These are phyloP conservation scores for Trematomus loennbergii DNA, from an alignment of 2,113 vertebrate genomes.

Conservation along the genomic window DNA sequence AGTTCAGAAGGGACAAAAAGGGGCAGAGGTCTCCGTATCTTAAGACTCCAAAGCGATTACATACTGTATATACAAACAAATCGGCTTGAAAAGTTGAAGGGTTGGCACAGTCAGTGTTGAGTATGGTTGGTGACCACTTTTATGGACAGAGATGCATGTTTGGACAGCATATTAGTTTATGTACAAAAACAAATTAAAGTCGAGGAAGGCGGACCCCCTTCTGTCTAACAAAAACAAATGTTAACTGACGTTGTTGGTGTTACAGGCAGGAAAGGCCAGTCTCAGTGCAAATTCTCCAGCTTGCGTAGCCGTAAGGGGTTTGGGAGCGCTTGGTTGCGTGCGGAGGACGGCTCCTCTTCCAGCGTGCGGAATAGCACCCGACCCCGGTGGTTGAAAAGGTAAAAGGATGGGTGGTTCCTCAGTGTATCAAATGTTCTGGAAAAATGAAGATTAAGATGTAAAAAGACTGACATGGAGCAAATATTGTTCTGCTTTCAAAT, in stretches of 20 bases:
- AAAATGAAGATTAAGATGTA: not conserved
- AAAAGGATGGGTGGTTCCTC: conserved; percentile 98
- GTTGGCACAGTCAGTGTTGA: conserved; percentile 83
- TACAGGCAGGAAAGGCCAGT: conserved; percentile 73
- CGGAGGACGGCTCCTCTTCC: conserved; percentile 87
- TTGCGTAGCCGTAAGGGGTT: conserved; percentile 94
- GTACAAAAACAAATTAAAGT: conserved; percentile 75
- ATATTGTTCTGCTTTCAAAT: not conserved
- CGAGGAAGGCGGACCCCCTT: conserved; percentile 53
- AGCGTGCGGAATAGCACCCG: conserved; percentile 90
- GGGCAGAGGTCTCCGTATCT: conserved; percentile 52
- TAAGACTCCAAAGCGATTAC: conserved; percentile 77
- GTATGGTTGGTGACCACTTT: conserved; percentile 65
- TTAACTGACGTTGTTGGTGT: conserved; percentile 58
- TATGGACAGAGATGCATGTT: conserved; percentile 75
- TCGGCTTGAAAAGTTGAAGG: conserved; percentile 69
- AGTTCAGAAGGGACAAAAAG: conserved; percentile 38
- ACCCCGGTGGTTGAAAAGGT: conserved; percentile 97
- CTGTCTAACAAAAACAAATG: conserved; percentile 67
- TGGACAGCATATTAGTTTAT: conserved; percentile 79
- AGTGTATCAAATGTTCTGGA: conserved; percentile 95
- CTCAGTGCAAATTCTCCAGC: conserved; percentile 92
- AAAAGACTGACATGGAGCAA: not conserved
- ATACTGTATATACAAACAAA: conserved; percentile 78
- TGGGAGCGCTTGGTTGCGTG: conserved; percentile 88